A percentile compares a stretch with the other conserved stretches of the same genome.
phyloP scores from a whole-genome alignment of 2,888 invertebrate species.

The Scaeva pyrastri region DNA sequence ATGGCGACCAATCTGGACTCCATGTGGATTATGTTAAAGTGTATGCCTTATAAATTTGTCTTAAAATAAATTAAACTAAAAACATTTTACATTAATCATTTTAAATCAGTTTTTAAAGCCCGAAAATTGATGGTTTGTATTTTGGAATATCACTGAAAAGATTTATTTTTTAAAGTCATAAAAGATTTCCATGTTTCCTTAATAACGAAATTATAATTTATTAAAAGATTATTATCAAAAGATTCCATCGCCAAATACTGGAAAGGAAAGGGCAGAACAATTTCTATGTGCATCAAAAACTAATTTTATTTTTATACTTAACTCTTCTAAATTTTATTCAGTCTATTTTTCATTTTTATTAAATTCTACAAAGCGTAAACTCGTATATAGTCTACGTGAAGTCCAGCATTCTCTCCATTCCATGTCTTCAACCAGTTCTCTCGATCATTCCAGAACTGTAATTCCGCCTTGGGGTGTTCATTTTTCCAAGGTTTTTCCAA shows the following conservation, averaged over 20 bases:
- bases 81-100: no score
- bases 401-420: conserved; percentile 85
- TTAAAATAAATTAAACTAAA: no score
- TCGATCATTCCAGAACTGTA: conserved; percentile 88
- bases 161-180: no score
- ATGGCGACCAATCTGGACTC: conserved; percentile 80
- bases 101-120: no score
- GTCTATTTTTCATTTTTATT: conserved; percentile 26
- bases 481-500: conserved; percentile 91
- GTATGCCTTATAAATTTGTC: conserved; percentile 78
- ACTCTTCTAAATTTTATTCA: conserved; percentile 37
- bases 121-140: no score
- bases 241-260: no score
- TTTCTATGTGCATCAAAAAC: no score
- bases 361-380: conserved; percentile 80
- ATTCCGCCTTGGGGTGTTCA: conserved; percentile 87
- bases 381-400: conserved; percentile 81
- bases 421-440: conserved; percentile 89
- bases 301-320: neutral
- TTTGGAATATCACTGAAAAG: no score
- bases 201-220: no score
- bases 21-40: conserved; percentile 82
- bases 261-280: no score
- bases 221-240: no score
- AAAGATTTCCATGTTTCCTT: no score